phyloP scores from a whole-genome alignment of 2,797 vertebrate genomes.

The Hozukius guyotensis region DNA sequence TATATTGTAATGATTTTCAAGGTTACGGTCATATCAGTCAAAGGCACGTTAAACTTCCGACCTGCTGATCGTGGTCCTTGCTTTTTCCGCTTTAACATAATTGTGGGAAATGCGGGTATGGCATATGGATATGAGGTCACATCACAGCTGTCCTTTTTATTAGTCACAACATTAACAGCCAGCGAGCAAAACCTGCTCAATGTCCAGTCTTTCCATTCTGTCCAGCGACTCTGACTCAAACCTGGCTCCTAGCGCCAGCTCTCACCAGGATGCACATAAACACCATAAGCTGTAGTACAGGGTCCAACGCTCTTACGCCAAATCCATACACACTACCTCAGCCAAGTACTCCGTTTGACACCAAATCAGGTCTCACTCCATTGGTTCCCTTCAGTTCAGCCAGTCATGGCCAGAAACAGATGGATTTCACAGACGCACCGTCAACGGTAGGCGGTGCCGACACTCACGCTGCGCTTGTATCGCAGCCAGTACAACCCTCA shows the following conservation, averaged over 20 bases:
- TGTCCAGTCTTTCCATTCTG: constrained; percentile 47
- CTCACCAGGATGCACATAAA: constrained; percentile 69
- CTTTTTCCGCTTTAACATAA: constrained; percentile 12
- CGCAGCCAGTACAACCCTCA: constrained; percentile 21
- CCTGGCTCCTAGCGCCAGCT: constrained; percentile 41
- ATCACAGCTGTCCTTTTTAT: constrained; percentile 61
- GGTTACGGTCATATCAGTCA: neutral
- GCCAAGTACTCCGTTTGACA: constrained; percentile 76
- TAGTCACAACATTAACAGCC: constrained; percentile 54
- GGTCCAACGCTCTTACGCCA: constrained; percentile 43
- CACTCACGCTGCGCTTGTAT: constrained; percentile 42
- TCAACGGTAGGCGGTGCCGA: constrained; percentile 53
- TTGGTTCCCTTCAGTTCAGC: constrained; percentile 63
- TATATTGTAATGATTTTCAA: neutral
- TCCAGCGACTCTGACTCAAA: constrained; percentile 68
- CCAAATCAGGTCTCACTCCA: constrained; percentile 72
- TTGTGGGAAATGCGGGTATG: constrained; percentile 15
- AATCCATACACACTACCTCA: constrained; percentile 15
- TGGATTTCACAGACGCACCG: constrained; percentile 62
- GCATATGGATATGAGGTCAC: constrained; percentile 61
- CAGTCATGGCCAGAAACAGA: constrained; percentile 63
- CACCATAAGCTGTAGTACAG: constrained; percentile 67
- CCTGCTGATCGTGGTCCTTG: neutral
- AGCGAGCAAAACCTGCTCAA: constrained; percentile 32
- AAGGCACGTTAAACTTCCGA: neutral